A percentile compares a stretch with the other conserved stretches of the same genome.
These are phyloP conservation scores for Pyrgus malvae DNA, from an alignment of 2,888 invertebrate genomes.

Conservation along the genomic window DNA sequence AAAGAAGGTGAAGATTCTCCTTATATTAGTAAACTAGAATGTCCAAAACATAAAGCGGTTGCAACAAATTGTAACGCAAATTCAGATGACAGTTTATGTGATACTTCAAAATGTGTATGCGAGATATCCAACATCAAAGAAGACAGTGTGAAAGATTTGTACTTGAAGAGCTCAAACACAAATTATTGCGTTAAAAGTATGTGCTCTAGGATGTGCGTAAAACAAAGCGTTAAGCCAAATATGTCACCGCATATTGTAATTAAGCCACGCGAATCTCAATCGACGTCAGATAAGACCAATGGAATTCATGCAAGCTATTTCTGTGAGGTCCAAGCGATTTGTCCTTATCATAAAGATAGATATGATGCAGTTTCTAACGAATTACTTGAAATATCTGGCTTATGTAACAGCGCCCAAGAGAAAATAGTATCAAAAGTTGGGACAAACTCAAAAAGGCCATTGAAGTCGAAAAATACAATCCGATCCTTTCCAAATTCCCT, in stretches of 20 bases:
- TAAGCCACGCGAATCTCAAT: conserved; percentile 38
- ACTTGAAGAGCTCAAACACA: too few relatives aligned
- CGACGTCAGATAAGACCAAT: conserved; percentile 24
- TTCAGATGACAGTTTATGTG: conserved; percentile 39
- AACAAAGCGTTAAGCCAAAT: conserved; percentile 14
- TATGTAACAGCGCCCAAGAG: conserved; percentile 32
- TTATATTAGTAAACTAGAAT: conserved; percentile 33
- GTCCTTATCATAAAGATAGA: conserved; percentile 40
- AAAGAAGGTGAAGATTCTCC: conserved; percentile 19
- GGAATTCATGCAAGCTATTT: conserved; percentile 37
- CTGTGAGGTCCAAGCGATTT: conserved; percentile 39
- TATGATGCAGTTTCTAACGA: conserved; percentile 42
- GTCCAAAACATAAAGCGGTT: conserved; percentile 43
- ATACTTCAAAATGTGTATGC: conserved; percentile 47
- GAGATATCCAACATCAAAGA: conserved; percentile 35
- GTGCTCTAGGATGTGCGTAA: conserved; percentile 22
- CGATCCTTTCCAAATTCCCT: conserved; percentile 47
- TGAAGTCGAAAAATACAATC: not conserved
- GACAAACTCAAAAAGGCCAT: not conserved
- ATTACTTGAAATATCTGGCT: conserved; percentile 41
- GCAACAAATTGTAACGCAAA: conserved; percentile 45
- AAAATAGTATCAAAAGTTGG: not conserved
- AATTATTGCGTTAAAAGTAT: conserved; percentile 10
- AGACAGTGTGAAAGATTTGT: conserved; percentile 9
- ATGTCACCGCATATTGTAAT: conserved; percentile 42